Evolutionary conservation across 2,113 vertebrate genomes (phyloP).

Genomic region (Echinops telfairi): DNA sequence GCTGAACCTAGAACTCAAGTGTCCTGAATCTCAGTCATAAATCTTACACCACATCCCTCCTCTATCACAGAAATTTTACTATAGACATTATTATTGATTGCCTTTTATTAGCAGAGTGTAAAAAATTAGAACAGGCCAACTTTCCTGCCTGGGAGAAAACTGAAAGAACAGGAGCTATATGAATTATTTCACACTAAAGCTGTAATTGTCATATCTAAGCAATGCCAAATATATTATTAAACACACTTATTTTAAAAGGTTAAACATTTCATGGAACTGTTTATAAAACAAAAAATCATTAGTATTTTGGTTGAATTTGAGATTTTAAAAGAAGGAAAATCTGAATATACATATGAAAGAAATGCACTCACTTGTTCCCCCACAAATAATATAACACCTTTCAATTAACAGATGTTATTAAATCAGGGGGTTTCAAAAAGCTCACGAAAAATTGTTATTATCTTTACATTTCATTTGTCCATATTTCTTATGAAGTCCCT

Average conservation of each 20-base stretch:
- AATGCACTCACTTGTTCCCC: background rate
- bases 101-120: background rate
- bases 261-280: conserved; percentile 40
- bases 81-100: background rate
- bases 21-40: background rate
- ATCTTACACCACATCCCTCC: background rate
- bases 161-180: background rate
- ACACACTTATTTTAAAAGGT: conserved; percentile 18
- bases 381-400: conserved; percentile 4
- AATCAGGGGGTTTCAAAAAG: background rate
- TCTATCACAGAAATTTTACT: conserved; percentile 11
- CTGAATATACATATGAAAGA: conserved; percentile 7
- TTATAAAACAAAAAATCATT: conserved; percentile 10
- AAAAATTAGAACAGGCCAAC: background rate
- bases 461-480: too few relatives aligned
- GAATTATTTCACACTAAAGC: background rate
- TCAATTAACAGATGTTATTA: conserved; percentile 11
- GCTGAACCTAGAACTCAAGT: background rate
- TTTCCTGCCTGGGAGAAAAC: background rate
- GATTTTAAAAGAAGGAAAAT: conserved; percentile 44
- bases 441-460: too few relatives aligned
- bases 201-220: background rate
- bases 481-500: too few relatives aligned
- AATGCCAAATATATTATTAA: background rate
- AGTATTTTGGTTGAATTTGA: conserved; percentile 34